Conservation (phyloP, 30 jellyfish, hydroid and myxozoan species). For the Aurelia aurita region DNA sequence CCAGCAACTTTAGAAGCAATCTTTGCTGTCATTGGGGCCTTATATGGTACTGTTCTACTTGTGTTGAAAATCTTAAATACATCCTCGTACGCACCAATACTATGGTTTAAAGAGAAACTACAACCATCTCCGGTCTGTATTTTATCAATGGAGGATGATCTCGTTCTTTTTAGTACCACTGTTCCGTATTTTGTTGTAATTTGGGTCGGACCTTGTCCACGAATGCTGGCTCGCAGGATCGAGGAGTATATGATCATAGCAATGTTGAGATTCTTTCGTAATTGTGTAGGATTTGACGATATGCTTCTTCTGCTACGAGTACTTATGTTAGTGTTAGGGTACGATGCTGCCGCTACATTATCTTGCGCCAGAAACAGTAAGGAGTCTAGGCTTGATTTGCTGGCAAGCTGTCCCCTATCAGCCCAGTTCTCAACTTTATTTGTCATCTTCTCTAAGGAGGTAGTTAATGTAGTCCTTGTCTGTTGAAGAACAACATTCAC, state of each 20-base stretch:
- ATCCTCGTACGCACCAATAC: constrained; percentile 11
- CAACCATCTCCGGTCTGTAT: constrained; percentile 50
- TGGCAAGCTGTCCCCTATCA: constrained; percentile 48
- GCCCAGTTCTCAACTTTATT: constrained; percentile 39
- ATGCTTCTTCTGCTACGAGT: constrained; percentile 30
- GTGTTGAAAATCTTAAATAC: constrained; percentile 63
- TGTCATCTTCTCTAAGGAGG: constrained; percentile 33
- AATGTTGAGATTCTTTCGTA: constrained; percentile 28
- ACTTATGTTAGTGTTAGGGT: neutral
- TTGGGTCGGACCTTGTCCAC: constrained; percentile 52
- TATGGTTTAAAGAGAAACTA: constrained; percentile 12
- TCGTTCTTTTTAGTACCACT: constrained; percentile 29
- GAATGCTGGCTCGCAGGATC: constrained; percentile 44
- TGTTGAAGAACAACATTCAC: constrained; percentile 20
- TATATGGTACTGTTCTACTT: constrained; percentile 20
- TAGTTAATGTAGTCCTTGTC: constrained; percentile 41
- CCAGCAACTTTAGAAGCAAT: constrained; percentile 48
- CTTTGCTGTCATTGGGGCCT: neutral
- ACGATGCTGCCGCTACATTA: constrained; percentile 45
- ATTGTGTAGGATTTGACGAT: neutral
- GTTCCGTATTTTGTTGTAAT: constrained; percentile 38
- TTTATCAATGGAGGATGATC: neutral
- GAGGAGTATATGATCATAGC: constrained; percentile 55
- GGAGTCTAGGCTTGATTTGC: constrained; percentile 24
- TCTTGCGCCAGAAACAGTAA: constrained; percentile 48